Evolutionary conservation across 2,888 invertebrate genomes (phyloP).

Genomic region (Graphium colonna): DNA sequence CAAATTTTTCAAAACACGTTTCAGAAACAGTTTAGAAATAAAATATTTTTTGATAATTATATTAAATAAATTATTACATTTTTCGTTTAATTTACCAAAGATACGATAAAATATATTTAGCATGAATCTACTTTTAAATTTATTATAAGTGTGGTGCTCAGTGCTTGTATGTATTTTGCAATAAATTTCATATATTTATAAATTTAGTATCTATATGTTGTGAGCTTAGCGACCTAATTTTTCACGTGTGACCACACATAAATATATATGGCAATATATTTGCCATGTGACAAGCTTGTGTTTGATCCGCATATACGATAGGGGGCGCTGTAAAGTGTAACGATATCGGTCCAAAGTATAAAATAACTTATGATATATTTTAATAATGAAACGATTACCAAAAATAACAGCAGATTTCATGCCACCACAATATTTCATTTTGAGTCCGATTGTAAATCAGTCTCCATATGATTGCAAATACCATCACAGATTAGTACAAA

Average conservation of each 20-base stretch:
- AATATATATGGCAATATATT: neutral
- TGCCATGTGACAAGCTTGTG: conserved; percentile 18
- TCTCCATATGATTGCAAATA: no score
- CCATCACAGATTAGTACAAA: no score
- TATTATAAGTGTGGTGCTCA: conserved; percentile 10
- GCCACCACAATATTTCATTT: no score
- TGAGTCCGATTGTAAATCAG: neutral
- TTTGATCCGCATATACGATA: neutral
- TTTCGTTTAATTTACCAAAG: neutral
- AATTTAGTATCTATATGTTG: neutral
- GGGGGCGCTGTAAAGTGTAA: conserved; percentile 5
- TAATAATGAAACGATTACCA: neutral
- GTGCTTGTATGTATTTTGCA: conserved; percentile 3
- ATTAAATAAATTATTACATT: neutral
- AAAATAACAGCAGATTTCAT: neutral
- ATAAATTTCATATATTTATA: neutral
- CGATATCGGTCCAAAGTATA: conserved; percentile 7
- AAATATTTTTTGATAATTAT: no score
- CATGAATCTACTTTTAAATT: neutral
- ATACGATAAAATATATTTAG: neutral
- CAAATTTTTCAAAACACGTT: no score
- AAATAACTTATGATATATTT: neutral
- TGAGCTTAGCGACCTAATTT: conserved; percentile 3
- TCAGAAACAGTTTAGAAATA: no score
- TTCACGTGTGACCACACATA: conserved; percentile 2